Evolutionary conservation across 2,797 vertebrate genomes (phyloP).

Genomic region (Menidia menidia): DNA sequence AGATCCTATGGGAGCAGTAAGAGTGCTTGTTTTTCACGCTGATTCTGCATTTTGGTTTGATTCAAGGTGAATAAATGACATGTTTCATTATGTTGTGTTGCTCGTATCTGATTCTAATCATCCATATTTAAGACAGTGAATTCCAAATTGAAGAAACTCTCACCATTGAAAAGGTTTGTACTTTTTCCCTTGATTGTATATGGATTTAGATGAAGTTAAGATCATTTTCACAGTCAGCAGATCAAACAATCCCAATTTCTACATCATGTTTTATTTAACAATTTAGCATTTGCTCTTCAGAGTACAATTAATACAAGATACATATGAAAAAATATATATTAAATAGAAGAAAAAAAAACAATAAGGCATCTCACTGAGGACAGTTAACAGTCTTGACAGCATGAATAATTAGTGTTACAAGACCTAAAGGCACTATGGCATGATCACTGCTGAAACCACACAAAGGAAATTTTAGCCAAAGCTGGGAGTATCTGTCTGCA

Average conservation of each 20-base stretch:
- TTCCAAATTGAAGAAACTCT: too few relatives aligned
- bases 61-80: too few relatives aligned
- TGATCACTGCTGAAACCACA: slow-evolving; percentile 58
- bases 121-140: too few relatives aligned
- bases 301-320: slow-evolving; percentile 83
- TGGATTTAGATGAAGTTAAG: slow-evolving; percentile 30
- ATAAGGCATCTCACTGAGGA: slow-evolving; percentile 64
- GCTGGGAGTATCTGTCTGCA: slow-evolving; percentile 45
- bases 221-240: slow-evolving; percentile 17
- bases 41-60: too few relatives aligned
- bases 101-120: too few relatives aligned
- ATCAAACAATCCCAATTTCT: slow-evolving; percentile 59
- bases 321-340: slow-evolving; percentile 83
- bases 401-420: slow-evolving; percentile 55
- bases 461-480: slow-evolving; percentile 31
- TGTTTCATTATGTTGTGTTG: too few relatives aligned
- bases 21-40: too few relatives aligned
- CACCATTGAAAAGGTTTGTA: too few relatives aligned
- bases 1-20: too few relatives aligned
- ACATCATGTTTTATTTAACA: slow-evolving; percentile 88
- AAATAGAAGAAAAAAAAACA: slow-evolving; percentile 79
- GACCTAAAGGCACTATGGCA: slow-evolving; percentile 68
- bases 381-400: slow-evolving; percentile 62
- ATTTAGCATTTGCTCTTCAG: slow-evolving; percentile 87
- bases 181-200: slow-evolving; percentile 4